Evolutionary conservation across 2,888 invertebrate genomes (phyloP), one percentile per base, ranked within the genome.

Genomic region (Apodemia zela): DNA sequence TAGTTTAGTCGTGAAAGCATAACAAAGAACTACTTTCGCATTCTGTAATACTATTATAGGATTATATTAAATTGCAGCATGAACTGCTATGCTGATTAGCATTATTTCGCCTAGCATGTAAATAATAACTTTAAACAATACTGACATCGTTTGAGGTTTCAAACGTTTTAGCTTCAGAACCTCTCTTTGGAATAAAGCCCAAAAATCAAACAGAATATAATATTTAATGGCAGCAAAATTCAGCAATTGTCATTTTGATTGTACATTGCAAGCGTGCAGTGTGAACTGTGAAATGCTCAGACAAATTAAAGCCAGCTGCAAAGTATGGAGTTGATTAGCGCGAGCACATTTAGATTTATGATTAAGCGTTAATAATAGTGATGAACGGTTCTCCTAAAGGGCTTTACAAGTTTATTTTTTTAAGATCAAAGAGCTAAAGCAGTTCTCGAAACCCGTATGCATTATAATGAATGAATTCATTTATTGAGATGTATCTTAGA

Each of bases 291-390:
- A 82, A 83, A 77, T 78, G 81, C 76, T 79, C 81, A 77, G 81
- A 82, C 80, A 85, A 87, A 89, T 89, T 85, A 82, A 83, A 81
- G 74, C 76, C 89, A 88, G 87, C 88, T 89, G 88, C 77, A 73
- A 74, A 77, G 77, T 74, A 71, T 67, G 73, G 72, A 75, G 75
- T 75, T 82, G 84, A 87, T 87, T 85, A 84, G 82, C 79, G 80
- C 79, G 71, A 75, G 78, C 80, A 78, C 80, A 84, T 85, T 84
- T 82, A 83, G 84, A 84, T 83, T 87, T 82, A 84, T 80, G 77
- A 81, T 79, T 75, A 80, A 72, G 73, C 68, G 71, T 69, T 69
- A 73, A 66, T 66, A 69, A 66, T 63, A 60, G 63, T 62, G 67
- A 67, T 35, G 60, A 62, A 66, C 64, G 58, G 25, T 15, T 45